Conservation (phyloP, 37 sponge, comb jelly and placozoan species). For the Diacarnus erythraeanus region DNA sequence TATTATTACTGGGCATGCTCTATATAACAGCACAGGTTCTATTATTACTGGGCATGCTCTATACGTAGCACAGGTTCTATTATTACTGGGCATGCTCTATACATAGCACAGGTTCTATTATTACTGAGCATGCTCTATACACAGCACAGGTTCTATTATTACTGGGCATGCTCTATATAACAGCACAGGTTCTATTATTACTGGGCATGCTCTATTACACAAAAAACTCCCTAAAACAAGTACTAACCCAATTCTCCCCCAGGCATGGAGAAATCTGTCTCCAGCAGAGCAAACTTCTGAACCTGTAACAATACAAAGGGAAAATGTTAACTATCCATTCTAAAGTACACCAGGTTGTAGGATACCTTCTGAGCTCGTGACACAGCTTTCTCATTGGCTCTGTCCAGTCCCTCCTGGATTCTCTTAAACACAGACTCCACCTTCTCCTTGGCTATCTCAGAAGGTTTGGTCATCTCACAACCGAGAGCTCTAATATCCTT, state of each 20-base stretch:
- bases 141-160: too few species aligned
- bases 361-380: constrained; percentile 87
- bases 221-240: too few species aligned
- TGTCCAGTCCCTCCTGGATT: constrained; percentile 76
- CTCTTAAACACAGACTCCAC: constrained; percentile 65
- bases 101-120: too few species aligned
- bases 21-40: too few species aligned
- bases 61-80: too few species aligned
- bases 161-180: too few species aligned
- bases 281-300: constrained; percentile 67
- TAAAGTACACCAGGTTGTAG: background rate
- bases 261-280: constrained; percentile 75
- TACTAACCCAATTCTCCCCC: constrained; percentile 84
- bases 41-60: too few species aligned
- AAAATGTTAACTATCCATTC: background rate
- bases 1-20: too few species aligned
- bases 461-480: constrained; percentile 59
- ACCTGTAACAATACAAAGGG: constrained; percentile 4
- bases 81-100: too few species aligned
- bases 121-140: too few species aligned
- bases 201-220: too few species aligned
- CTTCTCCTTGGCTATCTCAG: constrained; percentile 70
- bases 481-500: constrained; percentile 32
- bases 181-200: too few species aligned
- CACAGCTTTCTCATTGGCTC: constrained; percentile 58